Percentiles rank a stretch among this genome's conserved stretches.
phyloP scores from a whole-genome alignment of 2,797 vertebrate species.

The Spatula versicolor region DNA sequence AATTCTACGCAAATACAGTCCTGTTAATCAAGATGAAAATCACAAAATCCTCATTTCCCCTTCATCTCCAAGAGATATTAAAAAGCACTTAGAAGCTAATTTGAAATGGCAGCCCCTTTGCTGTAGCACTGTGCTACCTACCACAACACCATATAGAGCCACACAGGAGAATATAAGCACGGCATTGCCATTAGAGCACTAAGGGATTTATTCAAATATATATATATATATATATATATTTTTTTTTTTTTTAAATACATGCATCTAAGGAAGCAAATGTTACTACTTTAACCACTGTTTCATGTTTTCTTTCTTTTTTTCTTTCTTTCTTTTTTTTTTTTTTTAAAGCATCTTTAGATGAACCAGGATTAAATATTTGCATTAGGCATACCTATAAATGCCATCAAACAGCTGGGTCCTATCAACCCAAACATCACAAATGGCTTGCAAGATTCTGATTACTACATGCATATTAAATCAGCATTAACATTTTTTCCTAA shows the following conservation, averaged over 20 bases:
- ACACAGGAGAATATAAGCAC: neutral
- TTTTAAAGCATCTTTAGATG: neutral
- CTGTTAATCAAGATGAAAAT: conserved; percentile 6
- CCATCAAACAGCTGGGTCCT: conserved; percentile 22
- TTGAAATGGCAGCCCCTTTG: neutral
- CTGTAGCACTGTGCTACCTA: neutral
- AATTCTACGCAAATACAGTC: neutral
- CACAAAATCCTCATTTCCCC: neutral
- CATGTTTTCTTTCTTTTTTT: neutral
- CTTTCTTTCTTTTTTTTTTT: neutral
- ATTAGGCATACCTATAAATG: conserved; percentile 43
- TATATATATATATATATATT: no score
- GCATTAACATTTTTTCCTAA: conserved; percentile 31
- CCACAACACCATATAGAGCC: neutral
- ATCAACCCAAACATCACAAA: conserved; percentile 23
- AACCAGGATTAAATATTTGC: conserved; percentile 40
- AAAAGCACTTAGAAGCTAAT: neutral
- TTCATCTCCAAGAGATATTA: conserved; percentile 1
- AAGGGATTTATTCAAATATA: neutral
- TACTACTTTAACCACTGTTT: neutral
- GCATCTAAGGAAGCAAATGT: neutral
- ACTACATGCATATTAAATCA: conserved; percentile 42
- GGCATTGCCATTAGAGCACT: neutral
- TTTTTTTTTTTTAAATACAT: neutral
- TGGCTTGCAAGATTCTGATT: conserved; percentile 21